Conservation (phyloP, 2,888 invertebrate genomes). For the Linnaemya tessellans region DNA sequence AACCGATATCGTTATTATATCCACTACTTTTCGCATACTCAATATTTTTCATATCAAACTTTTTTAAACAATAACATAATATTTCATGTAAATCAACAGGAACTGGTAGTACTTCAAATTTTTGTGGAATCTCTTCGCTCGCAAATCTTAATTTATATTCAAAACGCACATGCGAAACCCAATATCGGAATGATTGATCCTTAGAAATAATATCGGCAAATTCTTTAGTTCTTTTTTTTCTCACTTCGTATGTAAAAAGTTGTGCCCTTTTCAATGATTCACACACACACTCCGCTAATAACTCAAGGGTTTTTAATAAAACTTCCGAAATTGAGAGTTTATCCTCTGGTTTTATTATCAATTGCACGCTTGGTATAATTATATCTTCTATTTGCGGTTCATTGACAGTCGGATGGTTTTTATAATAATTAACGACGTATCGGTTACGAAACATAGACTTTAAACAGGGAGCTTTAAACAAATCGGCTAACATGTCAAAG, state of each 20-base stretch:
- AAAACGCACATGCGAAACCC: background rate
- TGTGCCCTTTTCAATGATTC: background rate
- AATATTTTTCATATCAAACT: background rate
- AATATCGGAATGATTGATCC: background rate
- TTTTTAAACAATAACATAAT: conserved; percentile 1
- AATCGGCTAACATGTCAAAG: background rate
- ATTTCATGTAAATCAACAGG: background rate
- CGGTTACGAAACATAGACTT: background rate
- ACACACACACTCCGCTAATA: background rate
- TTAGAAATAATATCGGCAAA: background rate
- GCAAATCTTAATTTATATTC: background rate
- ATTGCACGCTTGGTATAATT: background rate
- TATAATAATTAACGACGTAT: background rate
- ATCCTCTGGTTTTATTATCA: background rate
- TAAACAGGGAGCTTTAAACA: background rate
- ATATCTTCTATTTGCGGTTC: background rate
- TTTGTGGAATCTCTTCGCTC: background rate
- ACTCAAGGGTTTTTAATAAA: background rate
- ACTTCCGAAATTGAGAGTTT: background rate
- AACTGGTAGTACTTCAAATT: background rate
- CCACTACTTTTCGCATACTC: background rate
- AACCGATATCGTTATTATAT: background rate
- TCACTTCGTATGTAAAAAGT: background rate
- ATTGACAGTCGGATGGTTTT: background rate
- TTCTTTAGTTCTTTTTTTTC: background rate